phyloP scores from a whole-genome alignment of 1,140 invertebrate species.

The Magallana gigas region DNA sequence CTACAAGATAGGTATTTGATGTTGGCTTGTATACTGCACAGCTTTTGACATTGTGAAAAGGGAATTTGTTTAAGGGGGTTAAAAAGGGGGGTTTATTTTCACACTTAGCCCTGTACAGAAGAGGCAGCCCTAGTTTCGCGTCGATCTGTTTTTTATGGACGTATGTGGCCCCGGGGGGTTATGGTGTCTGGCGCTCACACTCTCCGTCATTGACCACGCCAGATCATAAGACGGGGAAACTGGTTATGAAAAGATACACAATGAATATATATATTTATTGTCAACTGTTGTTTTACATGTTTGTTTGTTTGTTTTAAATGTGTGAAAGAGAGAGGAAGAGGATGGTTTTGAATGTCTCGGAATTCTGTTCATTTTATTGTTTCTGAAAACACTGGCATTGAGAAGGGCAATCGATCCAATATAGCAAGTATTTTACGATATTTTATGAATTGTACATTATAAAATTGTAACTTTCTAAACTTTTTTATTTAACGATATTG shows the following conservation, averaged over 20 bases:
- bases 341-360: background rate
- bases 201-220: background rate
- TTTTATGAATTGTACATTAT: no score
- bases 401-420: no score
- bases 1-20: no score
- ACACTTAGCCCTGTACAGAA: no score
- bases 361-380: background rate
- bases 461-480: no score
- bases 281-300: background rate
- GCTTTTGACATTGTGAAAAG: no score
- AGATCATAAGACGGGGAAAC: background rate
- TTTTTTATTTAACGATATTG: no score
- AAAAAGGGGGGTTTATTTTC: no score
- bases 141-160: slow-evolving; percentile 1
- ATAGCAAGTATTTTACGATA: no score
- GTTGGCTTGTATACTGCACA: no score
- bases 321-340: background rate
- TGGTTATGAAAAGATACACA: background rate
- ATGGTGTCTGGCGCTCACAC: background rate
- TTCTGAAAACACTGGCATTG: no score
- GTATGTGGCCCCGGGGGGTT: slow-evolving; percentile 1
- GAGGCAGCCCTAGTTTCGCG: background rate
- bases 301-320: background rate
- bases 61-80: no score
- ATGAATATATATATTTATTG: background rate